phyloP scores from a whole-genome alignment of 2,888 invertebrate species.

The Nymphalis urticae region DNA sequence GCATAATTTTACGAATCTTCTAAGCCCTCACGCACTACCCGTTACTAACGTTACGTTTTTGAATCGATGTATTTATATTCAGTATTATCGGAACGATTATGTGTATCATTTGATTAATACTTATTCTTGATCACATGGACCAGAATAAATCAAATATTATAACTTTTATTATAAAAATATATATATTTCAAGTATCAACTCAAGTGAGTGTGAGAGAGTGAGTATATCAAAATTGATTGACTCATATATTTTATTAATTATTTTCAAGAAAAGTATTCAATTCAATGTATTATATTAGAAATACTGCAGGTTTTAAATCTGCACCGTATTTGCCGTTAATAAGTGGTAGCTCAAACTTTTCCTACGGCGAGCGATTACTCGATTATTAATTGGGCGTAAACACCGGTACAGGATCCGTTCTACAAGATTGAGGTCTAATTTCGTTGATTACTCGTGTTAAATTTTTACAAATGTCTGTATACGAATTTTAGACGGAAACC shows the following conservation, averaged over 20 bases:
- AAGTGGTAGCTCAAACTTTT: slow-evolving; percentile 21
- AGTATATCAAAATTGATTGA: too few relatives aligned
- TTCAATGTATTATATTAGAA: too few relatives aligned
- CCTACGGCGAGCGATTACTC: slow-evolving; percentile 44
- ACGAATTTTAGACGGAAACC: neutral
- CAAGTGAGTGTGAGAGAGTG: too few relatives aligned
- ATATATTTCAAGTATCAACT: too few relatives aligned
- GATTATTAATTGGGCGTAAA: slow-evolving; percentile 74
- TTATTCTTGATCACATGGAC: too few relatives aligned
- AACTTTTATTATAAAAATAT: too few relatives aligned
- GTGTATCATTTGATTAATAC: too few relatives aligned
- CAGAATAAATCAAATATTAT: too few relatives aligned
- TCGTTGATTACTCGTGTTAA: slow-evolving; percentile 42
- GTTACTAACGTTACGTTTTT: slow-evolving; percentile 17
- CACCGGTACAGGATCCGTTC: slow-evolving; percentile 53
- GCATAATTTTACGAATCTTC: slow-evolving; percentile 55
- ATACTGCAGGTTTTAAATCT: neutral
- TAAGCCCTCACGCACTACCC: slow-evolving; percentile 40
- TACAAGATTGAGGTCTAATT: slow-evolving; percentile 45
- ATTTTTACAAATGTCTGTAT: slow-evolving; percentile 3
- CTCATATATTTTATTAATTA: too few relatives aligned
- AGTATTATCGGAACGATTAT: too few relatives aligned
- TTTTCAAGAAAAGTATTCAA: too few relatives aligned
- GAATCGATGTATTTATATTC: neutral
- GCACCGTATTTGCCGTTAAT: slow-evolving; percentile 18